phyloP scores from a whole-genome alignment of 2,888 invertebrate genomes.

The Eupeodes latifasciatus region DNA sequence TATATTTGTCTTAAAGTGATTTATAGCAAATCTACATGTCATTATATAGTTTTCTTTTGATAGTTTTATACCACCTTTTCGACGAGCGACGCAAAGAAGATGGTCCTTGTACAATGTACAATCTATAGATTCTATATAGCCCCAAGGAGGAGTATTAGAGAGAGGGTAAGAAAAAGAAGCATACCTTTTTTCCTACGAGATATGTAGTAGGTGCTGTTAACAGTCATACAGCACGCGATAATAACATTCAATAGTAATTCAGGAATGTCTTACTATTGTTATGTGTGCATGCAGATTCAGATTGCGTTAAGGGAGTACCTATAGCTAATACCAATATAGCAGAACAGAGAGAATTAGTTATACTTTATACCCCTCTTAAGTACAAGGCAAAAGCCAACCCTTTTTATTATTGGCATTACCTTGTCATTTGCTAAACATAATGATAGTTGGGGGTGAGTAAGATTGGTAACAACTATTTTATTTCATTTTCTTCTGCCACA shows the following conservation, averaged over 20 bases:
- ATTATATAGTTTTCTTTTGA: slow-evolving; percentile 65
- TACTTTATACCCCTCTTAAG: slow-evolving; percentile 4
- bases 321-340: not conserved
- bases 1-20: slow-evolving; percentile 68
- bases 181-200: not conserved
- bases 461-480: slow-evolving; percentile 76
- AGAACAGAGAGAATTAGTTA: not conserved
- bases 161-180: slow-evolving; percentile 28
- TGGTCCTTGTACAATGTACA: slow-evolving; percentile 7
- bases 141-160: not conserved
- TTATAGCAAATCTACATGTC: slow-evolving; percentile 75
- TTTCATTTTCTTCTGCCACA: slow-evolving; percentile 56
- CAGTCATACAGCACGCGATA: slow-evolving; percentile 78
- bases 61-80: slow-evolving; percentile 41
- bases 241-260: slow-evolving; percentile 76
- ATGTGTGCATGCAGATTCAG: slow-evolving; percentile 77
- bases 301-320: slow-evolving; percentile 59
- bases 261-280: slow-evolving; percentile 75
- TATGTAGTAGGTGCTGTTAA: slow-evolving; percentile 75
- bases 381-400: slow-evolving; percentile 59
- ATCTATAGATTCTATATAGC: not conserved
- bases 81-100: slow-evolving; percentile 30
- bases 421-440: slow-evolving; percentile 61
- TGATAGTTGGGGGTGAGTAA: slow-evolving; percentile 47
- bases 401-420: slow-evolving; percentile 55